These are phyloP conservation scores for Acridotheres tristis DNA, from an alignment of 2,797 vertebrate genomes.

Conservation along the genomic window DNA sequence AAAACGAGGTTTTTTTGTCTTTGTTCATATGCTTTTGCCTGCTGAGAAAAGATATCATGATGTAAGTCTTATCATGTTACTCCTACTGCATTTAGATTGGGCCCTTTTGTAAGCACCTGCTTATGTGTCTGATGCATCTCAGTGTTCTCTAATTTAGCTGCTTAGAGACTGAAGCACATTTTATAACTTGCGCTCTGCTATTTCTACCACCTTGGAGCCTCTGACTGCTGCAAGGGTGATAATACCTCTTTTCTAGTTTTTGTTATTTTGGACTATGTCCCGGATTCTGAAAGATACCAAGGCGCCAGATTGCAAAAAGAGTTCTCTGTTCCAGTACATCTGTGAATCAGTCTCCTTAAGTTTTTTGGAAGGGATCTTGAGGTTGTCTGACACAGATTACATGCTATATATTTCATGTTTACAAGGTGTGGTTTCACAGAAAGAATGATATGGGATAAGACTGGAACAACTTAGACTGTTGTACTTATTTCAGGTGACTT, in stretches of 20 bases:
- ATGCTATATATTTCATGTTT: slow-evolving; percentile 35
- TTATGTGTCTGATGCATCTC: not conserved
- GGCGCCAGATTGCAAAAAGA: slow-evolving; percentile 49
- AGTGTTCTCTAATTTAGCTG: not conserved
- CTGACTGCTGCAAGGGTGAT: slow-evolving; percentile 11
- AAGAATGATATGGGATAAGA: not conserved
- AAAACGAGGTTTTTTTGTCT: accelerated
- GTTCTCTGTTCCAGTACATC: slow-evolving; percentile 51
- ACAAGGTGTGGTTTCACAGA: not conserved
- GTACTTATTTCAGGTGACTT: not conserved
- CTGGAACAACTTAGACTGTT: not conserved
- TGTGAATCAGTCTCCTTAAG: slow-evolving; percentile 37
- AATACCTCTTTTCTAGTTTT: slow-evolving; percentile 5
- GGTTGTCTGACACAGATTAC: slow-evolving; percentile 40
- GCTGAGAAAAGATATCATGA: not conserved
- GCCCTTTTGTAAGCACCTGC: not conserved
- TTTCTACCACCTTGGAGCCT: not conserved
- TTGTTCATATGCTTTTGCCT: not conserved
- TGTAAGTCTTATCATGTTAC: not conserved
- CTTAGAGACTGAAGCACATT: not conserved
- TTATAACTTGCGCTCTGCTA: not conserved
- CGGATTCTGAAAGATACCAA: slow-evolving; percentile 31
- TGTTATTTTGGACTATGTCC: slow-evolving; percentile 24
- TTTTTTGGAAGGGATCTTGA: slow-evolving; percentile 8
- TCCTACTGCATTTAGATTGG: not conserved